Base-by-base conservation (phyloP, 2,113 vertebrate genomes). In the Zosterops borbonicus region DNA sequence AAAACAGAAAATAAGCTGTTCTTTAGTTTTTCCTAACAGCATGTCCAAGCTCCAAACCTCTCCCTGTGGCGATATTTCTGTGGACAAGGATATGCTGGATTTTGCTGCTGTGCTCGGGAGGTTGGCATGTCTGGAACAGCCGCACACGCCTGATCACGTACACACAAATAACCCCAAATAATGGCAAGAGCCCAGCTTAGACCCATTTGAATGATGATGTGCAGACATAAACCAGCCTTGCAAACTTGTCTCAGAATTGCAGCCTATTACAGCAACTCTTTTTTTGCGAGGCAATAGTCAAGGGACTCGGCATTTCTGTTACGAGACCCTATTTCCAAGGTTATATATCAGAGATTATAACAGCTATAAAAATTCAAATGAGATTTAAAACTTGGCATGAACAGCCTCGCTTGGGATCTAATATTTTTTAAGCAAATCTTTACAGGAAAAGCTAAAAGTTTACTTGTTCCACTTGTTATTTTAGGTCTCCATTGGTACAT, bases 361-460 rank as follows among this genome's bases (percentile, higher is more conserved):
- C 68, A 85, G 92, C 88, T 67, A 92, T 95, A 93, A 96, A 95
- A 93, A 93, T 87, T 95, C 87, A 89, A 90, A 95, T 95, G 65
- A 89, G 90, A 95, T 75, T 90, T 94, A 75, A 73, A 89, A 93
- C 31, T 65, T 87, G 76, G 69, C 76, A 92, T 31, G 18, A 89
- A 31, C 62, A 24, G 52, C 55, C 77, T 86, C 31, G 0, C 83
- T 58, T 81, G 75, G 50, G 76, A 82, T 52, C 77, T 79, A 82
- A 31, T 90, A 89, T 47, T 91, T 95, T 92, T 94, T 25, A 89
- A 90, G 80, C 68, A 91, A 92, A 87, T 65, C 55, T 84, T 84
- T 69, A 60, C 65, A 88, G 28, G 73, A 86, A 90, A 93, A 93
- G 24, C 76, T 78, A 46, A n/a, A 94, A 90, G 71, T 95, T 93